phyloP scores from a whole-genome alignment of 2,113 vertebrate species.

The Heteronetta atricapilla region DNA sequence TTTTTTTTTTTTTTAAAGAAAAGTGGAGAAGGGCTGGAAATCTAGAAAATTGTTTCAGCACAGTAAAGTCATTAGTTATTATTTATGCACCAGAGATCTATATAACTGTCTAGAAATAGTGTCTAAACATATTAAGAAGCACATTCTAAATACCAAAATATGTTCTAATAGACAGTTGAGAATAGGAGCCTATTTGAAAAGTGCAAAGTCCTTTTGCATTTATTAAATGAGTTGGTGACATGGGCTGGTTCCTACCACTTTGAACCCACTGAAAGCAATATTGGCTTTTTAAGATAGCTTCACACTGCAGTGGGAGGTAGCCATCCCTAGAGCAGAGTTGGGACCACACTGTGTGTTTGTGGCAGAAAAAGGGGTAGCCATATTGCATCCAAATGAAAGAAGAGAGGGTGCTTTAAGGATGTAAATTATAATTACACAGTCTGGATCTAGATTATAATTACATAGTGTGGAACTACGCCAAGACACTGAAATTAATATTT shows the following conservation, averaged over 20 bases:
- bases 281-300: neutral
- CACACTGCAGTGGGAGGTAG: neutral
- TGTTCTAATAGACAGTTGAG: neutral
- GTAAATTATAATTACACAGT: neutral
- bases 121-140: neutral
- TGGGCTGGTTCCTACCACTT: neutral
- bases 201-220: neutral
- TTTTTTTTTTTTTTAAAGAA: neutral
- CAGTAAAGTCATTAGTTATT: neutral
- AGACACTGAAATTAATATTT: slow-evolving; percentile 1
- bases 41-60: neutral
- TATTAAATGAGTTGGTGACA: neutral
- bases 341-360: neutral
- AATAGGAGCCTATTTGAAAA: neutral
- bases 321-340: neutral
- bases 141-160: neutral
- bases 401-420: neutral
- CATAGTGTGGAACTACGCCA: neutral
- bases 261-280: neutral
- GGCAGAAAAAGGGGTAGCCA: neutral
- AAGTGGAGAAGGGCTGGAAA: neutral
- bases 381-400: neutral
- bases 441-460: slow-evolving; percentile 13
- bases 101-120: neutral
- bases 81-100: neutral